These are phyloP conservation scores for Sphyrna mokarran DNA, from an alignment of 2,113 vertebrate species.

Conservation along the genomic window DNA sequence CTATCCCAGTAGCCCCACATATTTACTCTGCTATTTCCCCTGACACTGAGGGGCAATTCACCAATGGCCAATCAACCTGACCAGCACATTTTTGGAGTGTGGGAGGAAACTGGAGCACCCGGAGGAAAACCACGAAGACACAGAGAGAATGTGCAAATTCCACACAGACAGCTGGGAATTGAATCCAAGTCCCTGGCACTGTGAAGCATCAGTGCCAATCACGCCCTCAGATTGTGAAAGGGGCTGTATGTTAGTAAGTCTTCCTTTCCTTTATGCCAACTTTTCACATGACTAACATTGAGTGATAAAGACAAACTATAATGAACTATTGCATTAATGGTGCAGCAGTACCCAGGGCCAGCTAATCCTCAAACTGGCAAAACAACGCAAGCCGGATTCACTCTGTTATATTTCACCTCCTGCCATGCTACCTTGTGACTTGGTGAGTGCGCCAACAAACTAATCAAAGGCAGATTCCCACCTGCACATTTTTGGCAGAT, in stretches of 20 bases:
- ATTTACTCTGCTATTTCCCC: no score
- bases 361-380: background rate
- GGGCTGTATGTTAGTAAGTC: background rate
- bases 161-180: no score
- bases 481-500: constrained; percentile 11
- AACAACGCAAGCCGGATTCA: background rate
- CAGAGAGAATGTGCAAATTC: no score
- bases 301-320: background rate
- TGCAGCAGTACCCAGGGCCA: background rate
- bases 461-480: background rate
- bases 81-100: no score
- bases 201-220: no score
- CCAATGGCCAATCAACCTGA: no score
- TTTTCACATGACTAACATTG: background rate
- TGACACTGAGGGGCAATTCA: no score
- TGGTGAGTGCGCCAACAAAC: background rate
- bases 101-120: no score
- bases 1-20: no score
- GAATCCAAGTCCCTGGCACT: no score
- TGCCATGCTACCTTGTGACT: background rate
- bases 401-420: background rate
- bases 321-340: background rate
- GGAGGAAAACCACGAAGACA: no score
- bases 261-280: background rate
- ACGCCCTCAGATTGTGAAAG: background rate